Conservation (phyloP, 2,888 invertebrate genomes). For the Ochropacha duplaris region DNA sequence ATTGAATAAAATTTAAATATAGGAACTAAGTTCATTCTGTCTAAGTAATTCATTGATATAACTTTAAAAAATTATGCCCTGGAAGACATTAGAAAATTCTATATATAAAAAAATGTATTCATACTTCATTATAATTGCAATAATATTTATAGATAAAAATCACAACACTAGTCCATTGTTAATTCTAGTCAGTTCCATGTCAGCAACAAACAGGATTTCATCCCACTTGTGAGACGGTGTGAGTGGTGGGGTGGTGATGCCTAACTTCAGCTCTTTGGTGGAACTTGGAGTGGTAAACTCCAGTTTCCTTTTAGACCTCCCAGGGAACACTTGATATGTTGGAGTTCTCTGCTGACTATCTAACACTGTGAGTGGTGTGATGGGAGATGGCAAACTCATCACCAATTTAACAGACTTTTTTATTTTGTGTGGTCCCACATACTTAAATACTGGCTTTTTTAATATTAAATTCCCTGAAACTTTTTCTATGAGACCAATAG, state of each 20-base stretch:
- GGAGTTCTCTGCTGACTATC: slow-evolving; percentile 52
- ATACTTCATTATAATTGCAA: slow-evolving; percentile 30
- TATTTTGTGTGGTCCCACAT: slow-evolving; percentile 81
- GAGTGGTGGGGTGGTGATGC: slow-evolving; percentile 69
- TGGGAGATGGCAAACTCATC: slow-evolving; percentile 59
- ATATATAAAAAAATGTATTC: slow-evolving; percentile 49
- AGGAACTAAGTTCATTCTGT: slow-evolving; percentile 55
- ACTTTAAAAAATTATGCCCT: slow-evolving; percentile 45
- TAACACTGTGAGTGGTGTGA: slow-evolving; percentile 62
- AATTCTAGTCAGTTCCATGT: slow-evolving; percentile 83
- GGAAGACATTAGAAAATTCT: slow-evolving; percentile 65
- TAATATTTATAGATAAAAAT: slow-evolving; percentile 35
- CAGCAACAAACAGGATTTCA: slow-evolving; percentile 81
- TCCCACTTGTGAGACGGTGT: slow-evolving; percentile 81
- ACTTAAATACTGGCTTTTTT: slow-evolving; percentile 86
- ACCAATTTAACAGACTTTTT: slow-evolving; percentile 59
- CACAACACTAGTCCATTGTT: slow-evolving; percentile 73
- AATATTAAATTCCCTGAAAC: slow-evolving; percentile 84
- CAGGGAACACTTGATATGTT: slow-evolving; percentile 61
- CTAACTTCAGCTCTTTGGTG: slow-evolving; percentile 60
- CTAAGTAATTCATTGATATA: slow-evolving; percentile 27
- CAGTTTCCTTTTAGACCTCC: slow-evolving; percentile 74
- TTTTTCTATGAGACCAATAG: slow-evolving; percentile 88
- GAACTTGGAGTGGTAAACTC: slow-evolving; percentile 70
- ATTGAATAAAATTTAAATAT: slow-evolving; percentile 64